Conservation (phyloP, 2,888 invertebrate genomes). For the Agrochola lota region DNA sequence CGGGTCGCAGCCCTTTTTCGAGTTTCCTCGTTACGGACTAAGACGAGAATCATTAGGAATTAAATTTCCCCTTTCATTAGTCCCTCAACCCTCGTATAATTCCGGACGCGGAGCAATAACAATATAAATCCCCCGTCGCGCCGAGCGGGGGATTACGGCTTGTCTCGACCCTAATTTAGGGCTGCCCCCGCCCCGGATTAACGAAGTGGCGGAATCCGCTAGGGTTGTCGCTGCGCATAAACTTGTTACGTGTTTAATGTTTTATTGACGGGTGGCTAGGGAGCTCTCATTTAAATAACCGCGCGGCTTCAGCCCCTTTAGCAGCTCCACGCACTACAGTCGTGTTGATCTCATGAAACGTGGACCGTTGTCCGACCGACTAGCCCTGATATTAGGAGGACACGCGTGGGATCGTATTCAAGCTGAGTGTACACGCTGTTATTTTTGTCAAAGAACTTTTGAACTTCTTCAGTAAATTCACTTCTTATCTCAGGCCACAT, state of each 20-base stretch:
- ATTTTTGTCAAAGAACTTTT: constrained; percentile 11
- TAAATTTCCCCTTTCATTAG: constrained; percentile 91
- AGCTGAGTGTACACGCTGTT: neutral
- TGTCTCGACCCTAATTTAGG: constrained; percentile 91
- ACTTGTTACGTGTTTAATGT: constrained; percentile 91
- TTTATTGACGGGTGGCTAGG: constrained; percentile 90
- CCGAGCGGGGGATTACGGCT: constrained; percentile 90
- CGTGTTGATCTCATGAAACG: constrained; percentile 56
- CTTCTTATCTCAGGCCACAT: neutral
- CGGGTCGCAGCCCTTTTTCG: constrained; percentile 89
- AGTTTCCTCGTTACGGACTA: constrained; percentile 90
- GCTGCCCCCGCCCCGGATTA: constrained; percentile 90
- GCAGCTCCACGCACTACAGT: constrained; percentile 43
- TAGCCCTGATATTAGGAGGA: constrained; percentile 37
- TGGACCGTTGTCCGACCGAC: constrained; percentile 48
- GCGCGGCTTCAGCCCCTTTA: constrained; percentile 73
- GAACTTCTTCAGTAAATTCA: constrained; percentile 14
- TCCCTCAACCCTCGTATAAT: constrained; percentile 91
- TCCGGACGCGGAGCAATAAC: constrained; percentile 91
- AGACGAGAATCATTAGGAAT: constrained; percentile 91
- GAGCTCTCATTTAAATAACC: constrained; percentile 89
- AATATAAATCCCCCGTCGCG: constrained; percentile 91
- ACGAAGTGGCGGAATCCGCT: constrained; percentile 91
- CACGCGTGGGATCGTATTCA: constrained; percentile 25
- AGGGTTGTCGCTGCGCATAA: constrained; percentile 90